These are phyloP conservation scores for Catamblyrhynchus diadema DNA, from an alignment of 2,797 vertebrate species.

Conservation along the genomic window DNA sequence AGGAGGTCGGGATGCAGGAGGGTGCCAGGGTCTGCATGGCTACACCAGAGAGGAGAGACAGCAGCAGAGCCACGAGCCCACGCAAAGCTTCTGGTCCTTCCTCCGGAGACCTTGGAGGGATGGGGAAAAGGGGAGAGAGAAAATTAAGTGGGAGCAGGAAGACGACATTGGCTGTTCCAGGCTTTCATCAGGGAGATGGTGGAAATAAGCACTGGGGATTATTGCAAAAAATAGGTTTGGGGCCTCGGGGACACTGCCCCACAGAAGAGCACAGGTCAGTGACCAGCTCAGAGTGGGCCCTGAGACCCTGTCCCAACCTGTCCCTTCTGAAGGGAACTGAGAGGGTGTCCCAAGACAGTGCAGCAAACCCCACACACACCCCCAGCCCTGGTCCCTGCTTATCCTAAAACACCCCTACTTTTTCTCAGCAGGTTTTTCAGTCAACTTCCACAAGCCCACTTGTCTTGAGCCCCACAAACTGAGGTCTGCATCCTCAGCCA, in stretches of 20 bases:
- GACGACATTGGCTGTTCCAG: background rate
- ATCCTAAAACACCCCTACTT: background rate
- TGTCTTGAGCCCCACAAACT: rapidly evolving
- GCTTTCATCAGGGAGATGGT: background rate
- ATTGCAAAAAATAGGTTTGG: background rate
- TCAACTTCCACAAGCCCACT: background rate
- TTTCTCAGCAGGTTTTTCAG: background rate
- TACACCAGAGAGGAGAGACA: background rate
- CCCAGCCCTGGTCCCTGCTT: background rate
- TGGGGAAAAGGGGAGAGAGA: background rate
- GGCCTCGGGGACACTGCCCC: rapidly evolving
- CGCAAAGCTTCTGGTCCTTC: background rate
- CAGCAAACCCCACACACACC: background rate
- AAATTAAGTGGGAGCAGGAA: constrained; percentile 24
- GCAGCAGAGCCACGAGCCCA: background rate
- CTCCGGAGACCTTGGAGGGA: constrained; percentile 40
- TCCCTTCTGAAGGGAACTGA: background rate
- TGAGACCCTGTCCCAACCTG: no score
- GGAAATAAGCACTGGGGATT: background rate
- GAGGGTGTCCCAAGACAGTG: rapidly evolving
- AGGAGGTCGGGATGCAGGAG: background rate
- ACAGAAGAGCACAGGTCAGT: background rate
- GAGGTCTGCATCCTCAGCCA: background rate
- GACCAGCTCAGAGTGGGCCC: rapidly evolving
- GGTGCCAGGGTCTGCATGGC: constrained; percentile 8